Conservation (phyloP, 2,113 vertebrate genomes). For the Copsychus sechellarum region DNA sequence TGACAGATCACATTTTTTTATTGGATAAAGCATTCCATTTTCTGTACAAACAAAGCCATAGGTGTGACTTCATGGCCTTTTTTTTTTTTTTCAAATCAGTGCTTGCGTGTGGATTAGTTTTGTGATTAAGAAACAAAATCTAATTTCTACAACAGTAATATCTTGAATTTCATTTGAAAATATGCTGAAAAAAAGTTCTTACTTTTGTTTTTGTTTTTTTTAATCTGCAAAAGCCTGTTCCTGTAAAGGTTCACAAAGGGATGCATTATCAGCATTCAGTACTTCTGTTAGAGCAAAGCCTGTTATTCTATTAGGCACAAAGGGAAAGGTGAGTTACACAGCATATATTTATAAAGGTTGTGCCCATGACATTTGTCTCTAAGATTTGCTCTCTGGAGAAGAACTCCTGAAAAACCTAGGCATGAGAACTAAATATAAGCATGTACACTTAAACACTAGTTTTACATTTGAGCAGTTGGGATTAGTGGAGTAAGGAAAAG, state of each 20-base stretch:
- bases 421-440: neutral
- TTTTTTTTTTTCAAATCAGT: neutral
- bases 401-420: neutral
- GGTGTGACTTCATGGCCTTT: neutral
- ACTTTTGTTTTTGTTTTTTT: neutral
- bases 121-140: neutral
- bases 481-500: neutral
- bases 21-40: neutral
- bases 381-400: neutral
- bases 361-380: neutral
- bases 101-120: neutral
- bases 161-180: neutral
- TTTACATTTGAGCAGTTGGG: neutral
- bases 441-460: neutral
- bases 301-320: neutral
- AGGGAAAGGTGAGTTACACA: constrained; percentile 4
- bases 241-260: neutral
- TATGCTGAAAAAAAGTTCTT: neutral
- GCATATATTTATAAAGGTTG: neutral
- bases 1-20: neutral
- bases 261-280: neutral
- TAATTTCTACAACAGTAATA: neutral
- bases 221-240: neutral
- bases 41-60: neutral
- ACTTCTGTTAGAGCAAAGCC: constrained; percentile 1